Evolutionary conservation across 2,113 vertebrate genomes (phyloP), one percentile per base, ranked within the genome.

Genomic region (Chelonoidis abingdonii): DNA sequence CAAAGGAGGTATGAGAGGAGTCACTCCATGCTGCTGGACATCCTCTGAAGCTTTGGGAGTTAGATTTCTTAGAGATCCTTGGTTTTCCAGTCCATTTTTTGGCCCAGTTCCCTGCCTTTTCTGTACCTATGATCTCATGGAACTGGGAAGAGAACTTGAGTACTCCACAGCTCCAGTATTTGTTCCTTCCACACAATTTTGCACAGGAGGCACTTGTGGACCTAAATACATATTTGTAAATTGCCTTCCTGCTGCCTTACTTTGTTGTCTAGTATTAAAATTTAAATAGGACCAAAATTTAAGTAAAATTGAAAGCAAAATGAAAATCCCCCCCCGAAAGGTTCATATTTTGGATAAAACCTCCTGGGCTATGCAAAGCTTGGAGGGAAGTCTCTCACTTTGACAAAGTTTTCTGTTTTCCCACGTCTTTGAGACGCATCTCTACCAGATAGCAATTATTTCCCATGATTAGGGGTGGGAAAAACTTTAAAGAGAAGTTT

Each of bases 371-470:
- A 3, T 86, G 82, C 12, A 92, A 92, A 81, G 6, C 89, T 88
- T 83, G 87, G 89, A 85, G 95, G 93, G 21, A 90, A 94, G 72
- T 84, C 75, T 35, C 59, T 59, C 65, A 54, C 16, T 89, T 90
- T 94, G 57, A 85, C 87, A 90, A 4, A 89, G 86, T 83, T 94
- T 57, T 27, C 53, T 94, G 75, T 89, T 97, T 94, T 90, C 83
- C 62, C 47, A 57, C 47, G 21, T 88, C 69, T 44, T 97, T 84
- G 52, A 95, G 52, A 94, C 76, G 17, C 24, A 16, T 92, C 93
- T 21, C 29, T 93, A 95, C 92, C 94, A 98, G 95, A 96, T 96
- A 95, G 93, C 59, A 92, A 88, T 95, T 96, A 94, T 94, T 97
- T 95, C 93, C 94, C 93, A 93, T 96, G 91, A 90, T 41, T 54